Conservation (phyloP, 2,797 vertebrate species). For the Acipenser ruthenus region DNA sequence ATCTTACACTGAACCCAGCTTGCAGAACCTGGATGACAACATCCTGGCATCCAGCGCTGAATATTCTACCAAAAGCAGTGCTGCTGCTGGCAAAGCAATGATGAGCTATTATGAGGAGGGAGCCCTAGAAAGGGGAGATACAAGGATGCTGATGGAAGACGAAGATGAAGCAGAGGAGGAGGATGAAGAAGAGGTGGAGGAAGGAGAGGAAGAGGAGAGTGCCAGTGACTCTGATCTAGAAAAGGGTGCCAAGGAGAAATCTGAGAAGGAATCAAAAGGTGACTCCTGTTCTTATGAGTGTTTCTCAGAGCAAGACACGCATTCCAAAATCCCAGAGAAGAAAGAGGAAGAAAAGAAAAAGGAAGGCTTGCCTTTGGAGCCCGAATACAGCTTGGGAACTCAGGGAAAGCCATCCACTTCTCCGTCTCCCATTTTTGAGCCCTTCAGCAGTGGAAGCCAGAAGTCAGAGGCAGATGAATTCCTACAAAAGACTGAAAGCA, state of each 20-base stretch:
- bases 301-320: constrained; percentile 20
- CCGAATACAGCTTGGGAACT: constrained; percentile 44
- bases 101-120: constrained; percentile 40
- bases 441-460: constrained; percentile 23
- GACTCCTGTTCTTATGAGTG: constrained; percentile 20
- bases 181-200: constrained; percentile 45
- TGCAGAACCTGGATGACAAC: constrained; percentile 50
- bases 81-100: constrained; percentile 21
- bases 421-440: constrained; percentile 15
- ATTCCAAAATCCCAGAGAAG: constrained; percentile 37
- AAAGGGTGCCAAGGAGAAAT: constrained; percentile 80
- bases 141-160: constrained; percentile 55
- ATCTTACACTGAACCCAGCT: constrained; percentile 26
- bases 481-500: constrained; percentile 8
- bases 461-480: constrained; percentile 30
- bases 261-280: constrained; percentile 71
- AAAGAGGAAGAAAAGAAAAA: constrained; percentile 34
- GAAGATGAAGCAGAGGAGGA: constrained; percentile 52
- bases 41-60: constrained; percentile 48
- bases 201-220: constrained; percentile 52
- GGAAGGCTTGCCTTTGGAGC: constrained; percentile 23
- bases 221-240: constrained; percentile 72
- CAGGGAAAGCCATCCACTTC: constrained; percentile 35
- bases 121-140: constrained; percentile 48
- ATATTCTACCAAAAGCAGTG: constrained; percentile 42